A percentile compares a stretch with the other conserved stretches of the same genome.
phyloP scores from a whole-genome alignment of 2,888 invertebrate genomes.

The Leptopterna dolabrata region DNA sequence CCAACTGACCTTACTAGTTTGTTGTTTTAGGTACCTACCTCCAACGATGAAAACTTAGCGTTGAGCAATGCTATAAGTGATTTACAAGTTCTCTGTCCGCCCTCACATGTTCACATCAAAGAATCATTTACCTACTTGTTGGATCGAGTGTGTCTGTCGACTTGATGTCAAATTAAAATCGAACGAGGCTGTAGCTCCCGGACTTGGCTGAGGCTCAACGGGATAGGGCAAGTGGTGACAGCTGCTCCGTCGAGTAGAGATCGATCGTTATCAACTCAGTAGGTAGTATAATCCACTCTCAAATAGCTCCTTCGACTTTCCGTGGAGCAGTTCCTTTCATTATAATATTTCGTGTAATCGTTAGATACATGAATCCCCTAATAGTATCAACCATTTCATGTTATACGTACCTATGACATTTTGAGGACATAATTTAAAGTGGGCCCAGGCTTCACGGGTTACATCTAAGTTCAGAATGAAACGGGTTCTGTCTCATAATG shows the following conservation, averaged over 20 bases:
- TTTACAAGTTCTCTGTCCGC: not conserved
- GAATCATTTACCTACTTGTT: not conserved
- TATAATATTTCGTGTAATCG: too few relatives aligned
- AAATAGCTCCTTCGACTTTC: too few relatives aligned
- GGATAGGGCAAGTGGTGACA: not conserved
- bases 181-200: not conserved
- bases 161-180: slow-evolving; percentile 1
- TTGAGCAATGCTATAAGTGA: not conserved
- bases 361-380: too few relatives aligned
- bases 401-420: too few relatives aligned
- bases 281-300: not conserved
- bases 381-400: too few relatives aligned
- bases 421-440: too few relatives aligned
- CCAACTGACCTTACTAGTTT: too few relatives aligned
- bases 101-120: not conserved
- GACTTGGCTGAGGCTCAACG: not conserved
- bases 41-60: not conserved
- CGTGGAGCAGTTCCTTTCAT: too few relatives aligned
- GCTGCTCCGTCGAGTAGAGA: not conserved
- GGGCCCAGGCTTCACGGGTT: too few relatives aligned
- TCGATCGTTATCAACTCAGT: not conserved
- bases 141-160: not conserved
- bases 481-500: too few relatives aligned
- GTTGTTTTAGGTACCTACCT: too few relatives aligned
- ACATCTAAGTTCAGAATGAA: too few relatives aligned